These are phyloP conservation scores for Aplodontia rufa DNA, from an alignment of 2,113 vertebrate genomes.

Conservation along the genomic window DNA sequence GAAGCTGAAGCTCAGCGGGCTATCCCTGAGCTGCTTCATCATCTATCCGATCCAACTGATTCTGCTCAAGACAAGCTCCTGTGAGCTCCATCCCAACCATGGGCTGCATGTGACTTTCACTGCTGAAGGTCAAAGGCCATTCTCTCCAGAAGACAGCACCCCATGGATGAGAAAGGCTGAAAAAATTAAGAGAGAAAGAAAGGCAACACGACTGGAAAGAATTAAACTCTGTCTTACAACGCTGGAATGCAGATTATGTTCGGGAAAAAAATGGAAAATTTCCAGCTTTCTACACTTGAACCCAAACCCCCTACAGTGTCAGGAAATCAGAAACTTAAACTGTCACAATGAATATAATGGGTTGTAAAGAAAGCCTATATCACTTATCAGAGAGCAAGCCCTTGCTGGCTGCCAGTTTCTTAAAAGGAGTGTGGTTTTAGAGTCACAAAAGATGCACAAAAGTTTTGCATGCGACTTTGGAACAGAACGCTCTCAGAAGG, in stretches of 20 bases:
- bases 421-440: neutral
- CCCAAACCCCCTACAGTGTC: neutral
- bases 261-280: constrained; percentile 20
- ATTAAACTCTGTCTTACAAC: constrained; percentile 44
- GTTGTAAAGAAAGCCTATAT: neutral
- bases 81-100: neutral
- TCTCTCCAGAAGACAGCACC: neutral
- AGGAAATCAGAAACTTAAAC: constrained; percentile 59
- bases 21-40: neutral
- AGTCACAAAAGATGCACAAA: neutral
- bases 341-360: constrained; percentile 43
- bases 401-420: neutral
- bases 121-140: neutral
- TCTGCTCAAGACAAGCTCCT: neutral
- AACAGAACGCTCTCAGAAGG: neutral
- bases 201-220: constrained; percentile 62
- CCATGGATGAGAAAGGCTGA: neutral
- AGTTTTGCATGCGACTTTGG: neutral
- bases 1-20: neutral
- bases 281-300: constrained; percentile 54
- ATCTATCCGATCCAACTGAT: neutral
- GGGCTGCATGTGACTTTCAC: neutral
- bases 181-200: neutral
- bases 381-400: neutral
- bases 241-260: constrained; percentile 58